Base-by-base conservation (phyloP, 1,140 invertebrate genomes). In the Drosophila saltans region DNA sequence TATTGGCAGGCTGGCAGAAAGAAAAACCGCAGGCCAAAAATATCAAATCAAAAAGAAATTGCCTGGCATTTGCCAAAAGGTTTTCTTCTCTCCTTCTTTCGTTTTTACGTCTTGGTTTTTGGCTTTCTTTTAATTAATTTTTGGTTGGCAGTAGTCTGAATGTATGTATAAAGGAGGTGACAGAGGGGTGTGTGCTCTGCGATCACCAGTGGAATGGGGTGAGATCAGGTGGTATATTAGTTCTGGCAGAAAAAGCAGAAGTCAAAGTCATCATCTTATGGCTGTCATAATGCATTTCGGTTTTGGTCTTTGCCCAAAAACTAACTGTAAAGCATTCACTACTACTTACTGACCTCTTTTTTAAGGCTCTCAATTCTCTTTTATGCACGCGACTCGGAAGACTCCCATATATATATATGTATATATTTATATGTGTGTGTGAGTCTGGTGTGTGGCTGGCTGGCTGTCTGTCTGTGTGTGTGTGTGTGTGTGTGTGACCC, bases 81-180 rank as follows among this genome's bases (percentile, higher is more conserved):
- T 88, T 82, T 81, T 82, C 45, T 52, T 52, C 45, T 52, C 45
- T 52, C 45, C 45, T 52, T 26, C 45, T 69, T 74, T 61, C 52
- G 60, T 78, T 40, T 78, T 40, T 57, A 26, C 63, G 52, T 21
- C 79, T 77, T 75, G 58, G 63, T 63, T 64, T 63, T 43, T 61
- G 84, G 84, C 84, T 88, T 88, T 88, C 84, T 88, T 88, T 88
- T 88, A 88, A 88, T 88, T 88, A 88, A 90, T 77, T 82, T 81
- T 77, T 65, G 55, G 24, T 70, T 48, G 60, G 65, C 24, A 21
- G 41, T 10, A 16, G 41, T 10, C 16, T 16, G 16, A 21, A 21
- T 48, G 45, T 1, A 16, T 16, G 16, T 16, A 16, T 16, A 16
- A 16, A 9, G 39, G 1, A 9, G 10, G 5, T 40, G 10, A 9